Evolutionary conservation across 2,888 invertebrate genomes (phyloP), one percentile per base, ranked within the genome.

Genomic region (Sinhomidia bicolor): DNA sequence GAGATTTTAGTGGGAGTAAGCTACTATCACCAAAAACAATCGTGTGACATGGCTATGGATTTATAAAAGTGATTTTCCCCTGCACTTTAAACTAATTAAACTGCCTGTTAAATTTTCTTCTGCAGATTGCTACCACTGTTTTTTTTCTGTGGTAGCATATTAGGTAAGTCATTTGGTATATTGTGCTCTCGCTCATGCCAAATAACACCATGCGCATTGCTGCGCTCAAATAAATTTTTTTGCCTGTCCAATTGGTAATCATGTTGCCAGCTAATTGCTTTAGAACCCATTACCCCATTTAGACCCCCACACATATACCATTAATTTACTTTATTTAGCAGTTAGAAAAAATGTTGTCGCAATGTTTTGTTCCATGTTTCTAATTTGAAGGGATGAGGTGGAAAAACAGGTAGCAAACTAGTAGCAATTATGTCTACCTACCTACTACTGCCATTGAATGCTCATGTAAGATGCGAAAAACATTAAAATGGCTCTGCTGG

Each of bases 241-340:
- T n/a, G 7, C 17, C 29, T 47, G 26, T 51, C 51, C 51, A 76
- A 76, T 76, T 76, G 76, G 51, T 6, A 51, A 44, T 47, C 78
- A 78, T 78, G 78, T 78, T 78, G 6, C 47, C 51, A 47, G 51
- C 47, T 74, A 74, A 74, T 74, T 74, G 74, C 51, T 74, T 0
- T 41, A 68, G 20, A 44, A 14, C 47, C 44, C 12, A 65, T 23
- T 41, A 17, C 10, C 44, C 65, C 71, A 74, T 68, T 68, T 47
- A 74, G 44, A n/a, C 51, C 74, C 44, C 74, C 74, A 12, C 47
- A 47, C 74, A 74, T 29, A 74, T 0, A 7, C 36, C 36, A 36
- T 36, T 36, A 36, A 5, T 36, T 36, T 36, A 3, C 36, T 36
- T 36, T 36, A 36, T 36, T 5, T 62, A 29, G 62, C 20, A 9